Conservation (phyloP, 2,888 invertebrate species). For the Terebella lapidaria region DNA sequence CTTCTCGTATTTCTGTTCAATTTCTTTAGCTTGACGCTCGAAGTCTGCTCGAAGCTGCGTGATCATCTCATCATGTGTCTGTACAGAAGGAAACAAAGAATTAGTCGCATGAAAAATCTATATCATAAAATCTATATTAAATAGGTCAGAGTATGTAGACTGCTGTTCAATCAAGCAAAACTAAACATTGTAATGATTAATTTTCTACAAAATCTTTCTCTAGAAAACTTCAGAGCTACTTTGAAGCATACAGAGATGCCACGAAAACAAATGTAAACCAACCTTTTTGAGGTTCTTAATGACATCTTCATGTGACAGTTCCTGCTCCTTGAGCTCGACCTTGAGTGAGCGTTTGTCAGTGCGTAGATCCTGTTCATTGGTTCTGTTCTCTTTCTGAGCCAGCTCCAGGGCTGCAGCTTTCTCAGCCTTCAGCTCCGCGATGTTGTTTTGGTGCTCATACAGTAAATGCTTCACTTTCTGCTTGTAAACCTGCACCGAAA, state of each 20-base stretch:
- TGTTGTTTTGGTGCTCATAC: constrained; percentile 82
- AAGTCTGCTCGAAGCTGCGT: constrained; percentile 63
- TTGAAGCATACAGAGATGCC: too few relatives aligned
- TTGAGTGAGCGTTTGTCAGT: constrained; percentile 69
- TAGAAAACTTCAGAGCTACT: too few relatives aligned
- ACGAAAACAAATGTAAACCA: too few relatives aligned
- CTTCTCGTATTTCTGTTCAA: constrained; percentile 69
- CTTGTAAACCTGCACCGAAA: constrained; percentile 63
- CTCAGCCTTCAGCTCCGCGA: constrained; percentile 79
- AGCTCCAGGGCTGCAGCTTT: constrained; percentile 63
- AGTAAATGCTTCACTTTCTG: constrained; percentile 90
- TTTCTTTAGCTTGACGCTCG: constrained; percentile 65
- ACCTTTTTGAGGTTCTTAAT: constrained; percentile 68
- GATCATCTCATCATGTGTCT: constrained; percentile 58
- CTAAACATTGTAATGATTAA: too few relatives aligned
- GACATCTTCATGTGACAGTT: constrained; percentile 68
- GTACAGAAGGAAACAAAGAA: constrained; percentile 7
- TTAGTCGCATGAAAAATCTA: background rate
- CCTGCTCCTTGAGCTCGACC: constrained; percentile 66
- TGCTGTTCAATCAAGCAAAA: too few relatives aligned
- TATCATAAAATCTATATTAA: background rate
- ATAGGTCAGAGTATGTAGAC: too few relatives aligned
- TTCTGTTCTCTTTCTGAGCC: constrained; percentile 75
- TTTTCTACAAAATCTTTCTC: too few relatives aligned
- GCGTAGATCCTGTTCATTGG: constrained; percentile 71